Evolutionary conservation across 2,113 vertebrate genomes (phyloP).

Genomic region (Bos taurus): ARS-UCD2.0 NC_037334.1:13049501-13050000

Average conservation of each 20-base stretch:
- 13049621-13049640: neutral
- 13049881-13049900: neutral
- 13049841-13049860: neutral
- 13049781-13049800: neutral
- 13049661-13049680: neutral
- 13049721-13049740: neutral
- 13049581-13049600: neutral
- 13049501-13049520: neutral
- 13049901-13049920: neutral
- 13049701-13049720: neutral
- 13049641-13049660: neutral
- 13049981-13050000: neutral
- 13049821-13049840: neutral
- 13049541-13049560: conserved; percentile 41
- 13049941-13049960: neutral
- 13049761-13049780: neutral
- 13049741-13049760: neutral
- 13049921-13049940: neutral
- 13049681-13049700: neutral
- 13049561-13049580: conserved; percentile 31
- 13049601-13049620: neutral
- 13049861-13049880: neutral
- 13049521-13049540: neutral
- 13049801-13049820: neutral
- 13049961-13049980: neutral